Conservation (phyloP, 2,888 invertebrate species). For the Phlogophora meticulosa region DNA sequence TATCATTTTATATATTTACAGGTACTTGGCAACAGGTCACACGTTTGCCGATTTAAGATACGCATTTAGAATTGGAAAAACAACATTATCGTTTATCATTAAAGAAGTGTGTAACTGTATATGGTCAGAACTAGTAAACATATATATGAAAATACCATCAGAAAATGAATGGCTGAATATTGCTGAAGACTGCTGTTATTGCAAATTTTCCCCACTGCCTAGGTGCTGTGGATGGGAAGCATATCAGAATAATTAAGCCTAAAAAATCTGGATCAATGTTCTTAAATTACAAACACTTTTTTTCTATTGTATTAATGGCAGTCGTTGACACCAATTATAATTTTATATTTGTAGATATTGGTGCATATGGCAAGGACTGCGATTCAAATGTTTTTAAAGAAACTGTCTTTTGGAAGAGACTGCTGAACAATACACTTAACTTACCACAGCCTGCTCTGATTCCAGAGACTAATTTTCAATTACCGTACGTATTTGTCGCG, state of each 20-base stretch:
- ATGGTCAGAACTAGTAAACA: constrained; percentile 21
- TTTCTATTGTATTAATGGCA: constrained; percentile 51
- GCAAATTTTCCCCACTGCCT: constrained; percentile 62
- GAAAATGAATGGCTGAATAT: constrained; percentile 23
- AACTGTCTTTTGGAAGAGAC: constrained; percentile 35
- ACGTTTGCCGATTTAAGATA: constrained; percentile 38
- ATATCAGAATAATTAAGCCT: constrained; percentile 61
- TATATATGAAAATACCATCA: constrained; percentile 21
- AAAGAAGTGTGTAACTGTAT: constrained; percentile 16
- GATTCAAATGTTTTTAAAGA: constrained; percentile 52
- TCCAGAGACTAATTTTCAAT: constrained; percentile 15
- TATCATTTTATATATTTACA: constrained; percentile 36
- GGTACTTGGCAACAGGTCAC: constrained; percentile 37
- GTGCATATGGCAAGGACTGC: constrained; percentile 45
- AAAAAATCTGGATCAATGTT: constrained; percentile 55
- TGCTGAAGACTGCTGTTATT: constrained; percentile 13
- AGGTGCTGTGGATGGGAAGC: constrained; percentile 64
- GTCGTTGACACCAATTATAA: constrained; percentile 54
- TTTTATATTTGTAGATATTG: constrained; percentile 54
- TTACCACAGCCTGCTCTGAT: constrained; percentile 20
- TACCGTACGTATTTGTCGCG: constrained; percentile 47
- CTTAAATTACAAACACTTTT: constrained; percentile 48
- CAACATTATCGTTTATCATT: constrained; percentile 22
- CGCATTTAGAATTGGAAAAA: constrained; percentile 35
- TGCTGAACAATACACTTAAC: constrained; percentile 22